Evolutionary conservation across 2,113 vertebrate species (phyloP), one percentile per base, ranked within the genome.

Genomic region (Colinus virginianus): DNA sequence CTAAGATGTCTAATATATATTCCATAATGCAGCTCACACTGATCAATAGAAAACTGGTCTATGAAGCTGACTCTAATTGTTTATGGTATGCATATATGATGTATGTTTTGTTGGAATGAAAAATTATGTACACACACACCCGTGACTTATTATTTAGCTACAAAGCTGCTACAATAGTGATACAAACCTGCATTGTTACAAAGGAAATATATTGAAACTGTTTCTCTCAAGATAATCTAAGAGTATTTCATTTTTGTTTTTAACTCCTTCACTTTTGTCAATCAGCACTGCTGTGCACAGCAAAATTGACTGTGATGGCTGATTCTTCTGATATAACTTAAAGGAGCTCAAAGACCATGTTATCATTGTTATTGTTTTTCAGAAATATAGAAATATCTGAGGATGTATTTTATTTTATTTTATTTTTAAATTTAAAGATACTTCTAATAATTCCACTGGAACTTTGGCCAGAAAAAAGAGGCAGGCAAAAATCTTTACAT

Each of bases 11-110:
- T 43, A 26, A 46, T 17, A 64, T 21, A 10, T 43, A 67, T 36
- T 10, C 12, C 15, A 38, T 32, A 32, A 28, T 16, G 4, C 2
- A 49, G n/a, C 38, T 28, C 25, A 28, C 16, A n/a, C 12, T 70
- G 67, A 8, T 38, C 25, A 17, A 26, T 7, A 28, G 75, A 71
- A 22, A 25, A 3, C 26, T 21, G 11, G 5, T 2, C 51, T 49
- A 56, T 70, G 51, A 25, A 34, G 18, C 19, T 42, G 8, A 55
- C 7, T 79, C 28, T 28, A 4, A n/a, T 28, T 16, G 45, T 7
- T 1, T 20, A 6, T 32, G 15, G 2, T 71, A 5, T 12, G 14
- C 5, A 2, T 3, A 13, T 22, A 36, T 53, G 43, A 21, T 0
- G 9, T 18, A 64, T 1, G 26, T 38, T 61, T 67, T 69, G 2